Base-by-base conservation (phyloP, 2,888 invertebrate genomes). In the Hirtodrosophila duncani region DNA sequence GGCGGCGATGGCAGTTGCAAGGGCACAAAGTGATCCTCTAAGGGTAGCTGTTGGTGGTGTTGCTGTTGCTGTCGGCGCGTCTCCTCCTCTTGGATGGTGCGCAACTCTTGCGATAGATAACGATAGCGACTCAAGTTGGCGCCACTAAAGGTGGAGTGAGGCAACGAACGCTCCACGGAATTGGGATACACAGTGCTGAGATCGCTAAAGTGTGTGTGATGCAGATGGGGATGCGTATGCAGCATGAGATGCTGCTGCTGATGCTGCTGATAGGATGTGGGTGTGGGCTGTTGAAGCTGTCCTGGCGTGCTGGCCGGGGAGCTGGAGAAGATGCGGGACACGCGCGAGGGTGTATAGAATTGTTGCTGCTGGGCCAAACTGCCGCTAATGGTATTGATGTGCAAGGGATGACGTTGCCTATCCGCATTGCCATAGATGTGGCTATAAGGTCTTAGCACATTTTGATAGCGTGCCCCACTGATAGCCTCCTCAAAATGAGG, bases 101-200 rank as follows among this genome's bases (percentile, higher is more conserved):
- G 93, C 81, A 93, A 84, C 81, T 93, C 93, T 82, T 92, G 92
- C 36, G 92, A 91, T 83, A 92, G 92, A 33, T 91, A 89, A 10
- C 86, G 83, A 48, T 85, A 85, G 3, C 87, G 79, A 36, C 82
- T 85, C 23, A 84, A 46, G 45, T 84, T 85, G 4, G 83, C 84
- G 31, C 93, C 93, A 5, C 93, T 92, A 29, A 92, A 9, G 20
- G 57, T 49, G 1, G 66, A 92, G 17, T 92, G 92, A 23, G 94
- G 94, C 83, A 92, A 91, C 1, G 94, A 94, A 39, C 93, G 90
- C 79, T 93, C 94, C 5, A 91, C 93, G 11, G 94, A 93, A 74
- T 93, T 93, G 30, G 94, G 92, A 81, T 92, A 91, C 53, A 96
- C 95, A 29, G 95, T 95, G 87, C 95, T 95, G 75, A 96, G 90